Percentiles rank a stretch among this genome's conserved stretches.
Conservation (phyloP, 2,888 invertebrate genomes). For the Omphaloscelis lunosa region DNA sequence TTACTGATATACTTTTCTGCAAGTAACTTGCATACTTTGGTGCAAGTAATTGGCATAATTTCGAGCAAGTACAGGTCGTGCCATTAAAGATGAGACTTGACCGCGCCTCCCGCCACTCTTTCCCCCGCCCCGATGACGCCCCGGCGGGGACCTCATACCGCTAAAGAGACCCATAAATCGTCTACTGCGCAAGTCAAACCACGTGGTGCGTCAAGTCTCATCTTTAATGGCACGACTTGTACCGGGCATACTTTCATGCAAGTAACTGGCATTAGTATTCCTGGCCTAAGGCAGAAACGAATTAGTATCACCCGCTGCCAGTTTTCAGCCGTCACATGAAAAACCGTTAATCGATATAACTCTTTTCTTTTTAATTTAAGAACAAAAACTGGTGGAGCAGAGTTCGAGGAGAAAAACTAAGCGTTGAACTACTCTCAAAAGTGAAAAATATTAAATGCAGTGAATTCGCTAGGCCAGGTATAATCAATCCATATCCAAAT, state of each 20-base stretch:
- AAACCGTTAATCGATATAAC: background rate
- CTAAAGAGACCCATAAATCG: too few relatives aligned
- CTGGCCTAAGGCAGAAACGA: background rate
- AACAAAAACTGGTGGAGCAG: background rate
- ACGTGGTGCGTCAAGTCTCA: too few relatives aligned
- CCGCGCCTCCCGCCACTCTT: too few relatives aligned
- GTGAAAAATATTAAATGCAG: constrained; percentile 35
- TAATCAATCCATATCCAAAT: constrained; percentile 2
- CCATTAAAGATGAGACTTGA: too few relatives aligned
- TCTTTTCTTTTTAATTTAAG: background rate
- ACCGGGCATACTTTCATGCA: background rate
- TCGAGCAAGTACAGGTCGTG: background rate
- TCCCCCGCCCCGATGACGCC: too few relatives aligned
- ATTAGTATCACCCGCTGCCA: background rate
- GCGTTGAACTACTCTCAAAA: constrained; percentile 15
- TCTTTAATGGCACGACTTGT: too few relatives aligned
- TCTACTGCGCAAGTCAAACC: too few relatives aligned
- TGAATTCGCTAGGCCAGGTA: constrained; percentile 20
- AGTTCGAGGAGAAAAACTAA: background rate
- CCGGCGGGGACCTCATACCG: too few relatives aligned
- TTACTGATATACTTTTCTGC: background rate
- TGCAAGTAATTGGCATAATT: background rate
- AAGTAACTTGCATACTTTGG: background rate
- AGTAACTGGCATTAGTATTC: background rate
- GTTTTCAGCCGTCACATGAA: background rate